Base-by-base conservation (phyloP, 2,113 vertebrate species). In the Spermophilus dauricus region DNA sequence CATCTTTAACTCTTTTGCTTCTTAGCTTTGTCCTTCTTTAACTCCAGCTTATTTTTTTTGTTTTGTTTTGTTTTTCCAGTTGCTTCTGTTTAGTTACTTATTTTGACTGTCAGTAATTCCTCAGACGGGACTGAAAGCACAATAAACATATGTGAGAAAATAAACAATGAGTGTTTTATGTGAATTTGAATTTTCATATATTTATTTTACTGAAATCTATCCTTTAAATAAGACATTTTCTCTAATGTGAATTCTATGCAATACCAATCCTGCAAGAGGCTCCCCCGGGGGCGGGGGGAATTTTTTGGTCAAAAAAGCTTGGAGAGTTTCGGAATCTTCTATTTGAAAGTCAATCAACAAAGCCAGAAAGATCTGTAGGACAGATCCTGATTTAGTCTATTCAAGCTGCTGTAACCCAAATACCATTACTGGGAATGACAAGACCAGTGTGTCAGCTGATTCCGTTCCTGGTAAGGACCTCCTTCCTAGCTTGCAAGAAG, bases 91-190 rank as follows among this genome's bases (percentile, higher is more conserved):
- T 95, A 80, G 86, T 94, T 84, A 69, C 34, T 97, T 95, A 91
- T 97, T 89, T 97, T 96, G 75, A 95, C 86, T 90, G 39, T 87
- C 75, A 97, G n/a, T 80, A 89, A 86, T 80, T 95, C 51, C 45
- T 87, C 70, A 89, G 69, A 86, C 89, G 58, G 45, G 34, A 85
- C 6, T 77, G 39, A 93, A 95, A 95, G 48, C 77, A 53, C 67
- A 89, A 92, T 63, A 96, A 94, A 24, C 53, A 84, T 76, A 96
- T 77, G 45, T 76, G 86, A 91, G 37, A 94, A 96, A 96, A 86
- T 91, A 97, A 95, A 90, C 65, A 94, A 97, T 75, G 30, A 85
- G 39, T 30, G 6, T 95, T 94, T 95, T 86, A 87, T 83, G 61
- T 73, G n/a, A 91, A 93, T 96, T 84, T 95, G 82, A 39, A 91